Conservation (phyloP, 1,140 invertebrate genomes). For the Dreissena rostriformis region DNA sequence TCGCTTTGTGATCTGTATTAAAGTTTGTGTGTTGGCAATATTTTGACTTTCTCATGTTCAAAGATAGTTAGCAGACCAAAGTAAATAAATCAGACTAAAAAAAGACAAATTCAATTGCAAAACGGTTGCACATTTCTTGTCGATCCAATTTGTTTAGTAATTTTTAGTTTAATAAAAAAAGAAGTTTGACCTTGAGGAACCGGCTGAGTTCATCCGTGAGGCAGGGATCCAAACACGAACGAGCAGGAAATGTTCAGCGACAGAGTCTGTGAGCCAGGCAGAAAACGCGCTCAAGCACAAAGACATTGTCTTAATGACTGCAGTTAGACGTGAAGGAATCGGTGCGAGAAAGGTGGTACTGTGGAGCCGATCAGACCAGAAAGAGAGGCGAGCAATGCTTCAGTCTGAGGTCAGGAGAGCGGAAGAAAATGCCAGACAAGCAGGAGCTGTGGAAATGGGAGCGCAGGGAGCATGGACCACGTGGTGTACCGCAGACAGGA, state of each 20-base stretch:
- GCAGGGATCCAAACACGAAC: constrained; percentile 17
- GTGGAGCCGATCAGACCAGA: constrained; percentile 30
- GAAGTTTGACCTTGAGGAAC: constrained; percentile 15
- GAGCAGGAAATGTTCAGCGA: constrained; percentile 32
- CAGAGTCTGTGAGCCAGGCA: not conserved
- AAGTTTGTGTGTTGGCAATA: too few species aligned
- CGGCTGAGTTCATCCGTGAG: constrained; percentile 4
- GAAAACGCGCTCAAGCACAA: constrained; percentile 11
- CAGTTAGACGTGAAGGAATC: constrained; percentile 31
- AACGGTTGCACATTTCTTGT: too few species aligned
- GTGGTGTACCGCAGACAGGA: constrained; percentile 7
- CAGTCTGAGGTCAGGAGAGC: constrained; percentile 4
- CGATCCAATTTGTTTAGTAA: too few species aligned
- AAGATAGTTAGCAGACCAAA: too few species aligned
- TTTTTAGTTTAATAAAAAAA: too few species aligned
- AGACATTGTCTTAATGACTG: constrained; percentile 26
- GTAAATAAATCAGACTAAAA: too few species aligned
- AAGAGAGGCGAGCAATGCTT: constrained; percentile 20
- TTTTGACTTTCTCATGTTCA: too few species aligned
- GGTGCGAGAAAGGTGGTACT: constrained; percentile 4
- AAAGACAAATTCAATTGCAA: too few species aligned
- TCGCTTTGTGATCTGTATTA: too few species aligned
- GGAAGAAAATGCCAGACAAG: constrained; percentile 23
- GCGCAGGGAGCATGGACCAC: constrained; percentile 36
- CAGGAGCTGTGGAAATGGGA: constrained; percentile 31